Conservation (phyloP, 1,140 invertebrate species). For the Eciton burchellii region DNA sequence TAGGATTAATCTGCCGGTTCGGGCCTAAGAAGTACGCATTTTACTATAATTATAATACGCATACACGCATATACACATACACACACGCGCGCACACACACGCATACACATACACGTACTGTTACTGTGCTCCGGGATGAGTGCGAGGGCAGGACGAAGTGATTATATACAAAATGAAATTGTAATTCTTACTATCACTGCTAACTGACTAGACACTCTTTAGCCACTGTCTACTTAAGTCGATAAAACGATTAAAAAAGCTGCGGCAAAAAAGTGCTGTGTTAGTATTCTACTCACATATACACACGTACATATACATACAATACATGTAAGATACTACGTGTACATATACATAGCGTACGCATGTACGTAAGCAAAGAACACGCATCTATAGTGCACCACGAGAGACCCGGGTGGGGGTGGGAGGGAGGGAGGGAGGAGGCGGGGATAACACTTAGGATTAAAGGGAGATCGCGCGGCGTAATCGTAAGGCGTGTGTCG, state of each 20-base stretch:
- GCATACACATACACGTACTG: slow-evolving; percentile 1
- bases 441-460: slow-evolving; percentile 40
- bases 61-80: slow-evolving; percentile 6
- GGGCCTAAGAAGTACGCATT: slow-evolving; percentile 73
- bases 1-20: slow-evolving; percentile 72
- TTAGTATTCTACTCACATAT: slow-evolving; percentile 50
- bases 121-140: slow-evolving; percentile 59
- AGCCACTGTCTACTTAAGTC: slow-evolving; percentile 64
- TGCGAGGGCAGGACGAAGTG: slow-evolving; percentile 41
- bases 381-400: slow-evolving; percentile 49
- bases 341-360: slow-evolving; percentile 44
- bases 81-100: too few species aligned
- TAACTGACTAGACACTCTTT: slow-evolving; percentile 69
- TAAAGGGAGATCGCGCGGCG: slow-evolving; percentile 50
- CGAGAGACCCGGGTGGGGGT: slow-evolving; percentile 13
- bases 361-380: slow-evolving; percentile 13
- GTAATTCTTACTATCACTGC: slow-evolving; percentile 71
- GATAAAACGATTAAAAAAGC: slow-evolving; percentile 54
- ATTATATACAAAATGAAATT: slow-evolving; percentile 53
- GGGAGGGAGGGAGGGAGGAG: too few species aligned
- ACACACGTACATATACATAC: slow-evolving; percentile 4
- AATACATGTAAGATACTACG: slow-evolving; percentile 39
- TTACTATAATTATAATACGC: slow-evolving; percentile 62
- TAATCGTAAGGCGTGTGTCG: slow-evolving; percentile 23
- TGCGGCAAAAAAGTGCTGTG: slow-evolving; percentile 32